Conservation (phyloP, 2,888 invertebrate species). For the Chirona hameri region DNA sequence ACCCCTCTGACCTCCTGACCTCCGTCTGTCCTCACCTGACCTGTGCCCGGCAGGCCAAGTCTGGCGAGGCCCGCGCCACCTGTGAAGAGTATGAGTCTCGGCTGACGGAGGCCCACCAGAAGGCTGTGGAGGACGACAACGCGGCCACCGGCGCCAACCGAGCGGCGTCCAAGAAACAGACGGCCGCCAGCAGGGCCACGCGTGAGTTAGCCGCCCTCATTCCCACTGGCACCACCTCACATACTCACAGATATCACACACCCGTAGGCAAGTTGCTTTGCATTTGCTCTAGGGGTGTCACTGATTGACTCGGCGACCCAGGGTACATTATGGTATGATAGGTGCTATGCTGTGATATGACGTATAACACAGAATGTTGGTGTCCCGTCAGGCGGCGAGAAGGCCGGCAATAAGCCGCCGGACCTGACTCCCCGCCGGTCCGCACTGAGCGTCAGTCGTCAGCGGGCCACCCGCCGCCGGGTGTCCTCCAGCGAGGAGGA, state of each 20-base stretch:
- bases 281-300: neutral
- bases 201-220: neutral
- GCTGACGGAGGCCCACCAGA: neutral
- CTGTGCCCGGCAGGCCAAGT: neutral
- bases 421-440: constrained; percentile 25
- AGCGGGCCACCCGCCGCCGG: neutral
- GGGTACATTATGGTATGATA: neutral
- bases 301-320: too few species aligned
- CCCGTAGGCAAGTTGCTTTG: neutral
- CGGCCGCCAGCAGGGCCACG: neutral
- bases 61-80: neutral
- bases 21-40: neutral
- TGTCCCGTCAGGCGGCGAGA: neutral
- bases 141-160: neutral
- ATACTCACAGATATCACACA: too few species aligned
- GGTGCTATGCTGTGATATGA: neutral
- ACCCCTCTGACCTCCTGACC: neutral
- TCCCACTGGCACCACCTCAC: neutral
- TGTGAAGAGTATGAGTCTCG: neutral
- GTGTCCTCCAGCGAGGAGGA: neutral
- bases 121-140: constrained; percentile 27
- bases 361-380: neutral
- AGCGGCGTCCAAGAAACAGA: neutral
- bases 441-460: neutral
- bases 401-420: too few species aligned